A percentile compares a stretch with the other conserved stretches of the same genome.
These are phyloP conservation scores for Nephrotoma guestfalica DNA, from an alignment of 2,888 invertebrate species.

Conservation along the genomic window DNA sequence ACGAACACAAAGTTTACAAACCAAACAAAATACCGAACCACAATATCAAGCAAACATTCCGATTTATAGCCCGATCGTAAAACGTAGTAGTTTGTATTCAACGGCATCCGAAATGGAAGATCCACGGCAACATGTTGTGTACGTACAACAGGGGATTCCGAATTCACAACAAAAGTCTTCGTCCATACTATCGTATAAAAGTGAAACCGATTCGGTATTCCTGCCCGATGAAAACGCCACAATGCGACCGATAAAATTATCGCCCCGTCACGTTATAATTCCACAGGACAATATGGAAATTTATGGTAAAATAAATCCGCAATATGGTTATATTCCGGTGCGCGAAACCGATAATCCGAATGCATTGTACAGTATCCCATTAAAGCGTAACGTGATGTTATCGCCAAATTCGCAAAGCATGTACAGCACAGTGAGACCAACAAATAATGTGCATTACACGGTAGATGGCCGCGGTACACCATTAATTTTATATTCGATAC, in stretches of 20 bases:
- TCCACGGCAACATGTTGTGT: conserved; percentile 14
- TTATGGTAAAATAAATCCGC: neutral
- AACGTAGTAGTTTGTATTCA: conserved; percentile 26
- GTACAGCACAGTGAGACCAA: neutral
- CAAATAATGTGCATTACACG: neutral
- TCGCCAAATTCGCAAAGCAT: neutral
- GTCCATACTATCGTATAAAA: conserved; percentile 5
- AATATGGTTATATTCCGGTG: neutral
- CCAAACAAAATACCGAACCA: conserved; percentile 3
- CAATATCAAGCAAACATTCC: conserved; percentile 10
- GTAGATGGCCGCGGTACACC: conserved; percentile 25
- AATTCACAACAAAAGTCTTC: conserved; percentile 11
- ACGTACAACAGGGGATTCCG: neutral
- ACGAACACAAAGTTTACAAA: conserved; percentile 24
- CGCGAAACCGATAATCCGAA: neutral
- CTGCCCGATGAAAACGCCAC: neutral
- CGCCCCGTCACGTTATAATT: neutral
- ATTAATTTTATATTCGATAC: conserved; percentile 23
- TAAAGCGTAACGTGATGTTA: neutral
- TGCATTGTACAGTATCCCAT: neutral
- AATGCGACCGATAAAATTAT: neutral
- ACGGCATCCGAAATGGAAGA: conserved; percentile 25
- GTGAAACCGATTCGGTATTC: conserved; percentile 18
- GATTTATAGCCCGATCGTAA: conserved; percentile 28
- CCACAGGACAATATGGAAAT: neutral